Base-by-base conservation (phyloP, 2,888 invertebrate genomes). In the Chymomyza fuscimana region DNA sequence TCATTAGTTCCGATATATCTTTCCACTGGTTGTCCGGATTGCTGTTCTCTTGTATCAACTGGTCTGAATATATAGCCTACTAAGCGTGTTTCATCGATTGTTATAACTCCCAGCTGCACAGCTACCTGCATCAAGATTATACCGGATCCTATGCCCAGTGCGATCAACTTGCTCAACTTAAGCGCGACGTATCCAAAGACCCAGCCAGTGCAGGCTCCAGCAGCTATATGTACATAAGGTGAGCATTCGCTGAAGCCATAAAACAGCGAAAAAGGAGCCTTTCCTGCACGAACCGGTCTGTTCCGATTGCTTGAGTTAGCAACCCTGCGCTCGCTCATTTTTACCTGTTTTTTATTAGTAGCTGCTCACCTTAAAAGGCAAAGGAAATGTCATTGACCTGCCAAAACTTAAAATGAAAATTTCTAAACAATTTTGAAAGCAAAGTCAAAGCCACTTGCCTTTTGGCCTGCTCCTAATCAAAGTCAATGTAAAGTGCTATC, bases 141-240 rank as follows among this genome's bases (percentile, higher is more conserved):
- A 0, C 67, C 6, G 0, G 67, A 59, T 0, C 82, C 82, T 0
- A 69, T 15, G 4, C 65, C 19, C 19, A 82, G 2, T 50, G 86
- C 77, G 46, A 79, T 9, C n/a, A 72, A 0, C n/a, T 81, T 84
- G 51, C 77, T 68, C 10, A 73, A 22, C 61, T 65, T 73, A 3
- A 86, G 62, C 6, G 79, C 51, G 6, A 65, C 46, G 5, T 52
- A 79, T 6, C 82, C 87, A 1, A 61, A 10, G 5, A 79, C 16
- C 12, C 73, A 52, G 7, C 82, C 82, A 0, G 63, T n/a, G 5
- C 65, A 59, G 5, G 76, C 73, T 0, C 82, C 73, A 0, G 74
- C 16, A 1, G 61, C 75, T 54, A 82, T 84, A 68, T 82, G 86
- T 5, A 63, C 9, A 16, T 77, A 86, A 0, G 87, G 79, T 46